These are phyloP conservation scores for Aphelinus certus DNA, from an alignment of 1,140 invertebrate genomes.

Conservation along the genomic window DNA sequence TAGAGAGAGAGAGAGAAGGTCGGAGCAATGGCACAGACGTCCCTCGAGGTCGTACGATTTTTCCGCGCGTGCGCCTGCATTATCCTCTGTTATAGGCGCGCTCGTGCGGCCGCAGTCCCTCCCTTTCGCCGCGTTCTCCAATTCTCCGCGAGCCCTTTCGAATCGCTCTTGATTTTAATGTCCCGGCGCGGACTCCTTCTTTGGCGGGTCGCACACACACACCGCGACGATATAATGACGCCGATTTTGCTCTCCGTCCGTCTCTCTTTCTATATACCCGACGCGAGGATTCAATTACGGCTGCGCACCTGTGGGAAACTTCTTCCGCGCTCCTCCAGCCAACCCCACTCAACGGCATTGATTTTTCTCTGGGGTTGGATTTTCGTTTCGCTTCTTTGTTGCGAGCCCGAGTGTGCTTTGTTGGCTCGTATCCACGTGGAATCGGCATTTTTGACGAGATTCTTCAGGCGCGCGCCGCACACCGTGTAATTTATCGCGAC, in stretches of 20 bases:
- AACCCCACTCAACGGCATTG: too few relatives aligned
- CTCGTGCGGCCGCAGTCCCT: not conserved
- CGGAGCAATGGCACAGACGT: slow-evolving; percentile 34
- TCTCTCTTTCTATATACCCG: not conserved
- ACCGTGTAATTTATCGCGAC: too few relatives aligned
- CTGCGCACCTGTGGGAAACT: not conserved
- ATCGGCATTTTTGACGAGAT: too few relatives aligned
- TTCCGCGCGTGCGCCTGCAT: not conserved
- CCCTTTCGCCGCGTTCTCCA: not conserved
- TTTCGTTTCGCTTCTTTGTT: too few relatives aligned
- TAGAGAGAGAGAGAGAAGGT: slow-evolving; percentile 24
- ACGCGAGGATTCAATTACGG: not conserved
- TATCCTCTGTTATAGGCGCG: not conserved
- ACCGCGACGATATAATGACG: not conserved
- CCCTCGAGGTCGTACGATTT: slow-evolving; percentile 33
- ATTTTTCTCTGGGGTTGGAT: too few relatives aligned
- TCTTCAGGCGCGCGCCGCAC: too few relatives aligned
- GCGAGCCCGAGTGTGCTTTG: too few relatives aligned
- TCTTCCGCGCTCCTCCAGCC: not conserved
- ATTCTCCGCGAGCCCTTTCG: slow-evolving; percentile 20
- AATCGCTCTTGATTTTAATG: slow-evolving; percentile 31
- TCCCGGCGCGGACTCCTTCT: not conserved
- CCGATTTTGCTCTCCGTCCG: not conserved
- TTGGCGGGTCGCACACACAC: too few relatives aligned
- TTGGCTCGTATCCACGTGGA: too few relatives aligned